phyloP scores from a whole-genome alignment of 2,888 invertebrate species.

The Bombylius major region DNA sequence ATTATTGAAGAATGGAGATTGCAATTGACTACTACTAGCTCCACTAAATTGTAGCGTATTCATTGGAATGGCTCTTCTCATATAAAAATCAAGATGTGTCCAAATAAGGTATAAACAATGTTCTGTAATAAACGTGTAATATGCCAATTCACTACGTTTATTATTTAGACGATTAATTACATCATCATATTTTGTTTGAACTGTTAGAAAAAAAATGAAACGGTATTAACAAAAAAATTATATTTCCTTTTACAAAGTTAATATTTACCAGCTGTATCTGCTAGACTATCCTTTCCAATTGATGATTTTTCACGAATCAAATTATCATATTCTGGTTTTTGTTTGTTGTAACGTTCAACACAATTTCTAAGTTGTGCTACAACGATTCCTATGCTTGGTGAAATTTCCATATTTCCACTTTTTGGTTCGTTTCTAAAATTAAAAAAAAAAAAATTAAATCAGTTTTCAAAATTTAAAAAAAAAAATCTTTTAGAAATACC shows the following conservation, averaged over 20 bases:
- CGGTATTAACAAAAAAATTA: not conserved
- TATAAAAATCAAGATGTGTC: slow-evolving; percentile 62
- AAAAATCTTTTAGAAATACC: slow-evolving; percentile 11
- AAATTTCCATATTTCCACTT: slow-evolving; percentile 26
- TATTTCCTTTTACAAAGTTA: not conserved
- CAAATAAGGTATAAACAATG: slow-evolving; percentile 62
- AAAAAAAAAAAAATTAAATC: not conserved
- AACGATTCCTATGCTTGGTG: slow-evolving; percentile 40
- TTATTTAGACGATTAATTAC: slow-evolving; percentile 41
- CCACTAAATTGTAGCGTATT: slow-evolving; percentile 17
- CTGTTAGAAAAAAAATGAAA: slow-evolving; percentile 18
- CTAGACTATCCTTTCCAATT: slow-evolving; percentile 18
- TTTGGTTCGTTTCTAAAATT: slow-evolving; percentile 15
- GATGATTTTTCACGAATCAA: slow-evolving; percentile 38
- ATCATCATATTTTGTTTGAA: slow-evolving; percentile 32
- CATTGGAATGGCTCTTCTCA: slow-evolving; percentile 46
- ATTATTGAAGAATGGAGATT: too few species aligned
- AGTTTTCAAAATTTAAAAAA: not conserved
- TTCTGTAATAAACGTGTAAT: slow-evolving; percentile 54
- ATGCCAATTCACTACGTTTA: slow-evolving; percentile 47
- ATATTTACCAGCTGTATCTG: not conserved
- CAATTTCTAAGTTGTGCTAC: slow-evolving; percentile 44
- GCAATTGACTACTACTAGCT: not conserved
- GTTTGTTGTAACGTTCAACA: slow-evolving; percentile 43
- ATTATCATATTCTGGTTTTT: slow-evolving; percentile 39